These are phyloP conservation scores for Aphelinus certus DNA, from an alignment of 1,140 invertebrate species.

Conservation along the genomic window DNA sequence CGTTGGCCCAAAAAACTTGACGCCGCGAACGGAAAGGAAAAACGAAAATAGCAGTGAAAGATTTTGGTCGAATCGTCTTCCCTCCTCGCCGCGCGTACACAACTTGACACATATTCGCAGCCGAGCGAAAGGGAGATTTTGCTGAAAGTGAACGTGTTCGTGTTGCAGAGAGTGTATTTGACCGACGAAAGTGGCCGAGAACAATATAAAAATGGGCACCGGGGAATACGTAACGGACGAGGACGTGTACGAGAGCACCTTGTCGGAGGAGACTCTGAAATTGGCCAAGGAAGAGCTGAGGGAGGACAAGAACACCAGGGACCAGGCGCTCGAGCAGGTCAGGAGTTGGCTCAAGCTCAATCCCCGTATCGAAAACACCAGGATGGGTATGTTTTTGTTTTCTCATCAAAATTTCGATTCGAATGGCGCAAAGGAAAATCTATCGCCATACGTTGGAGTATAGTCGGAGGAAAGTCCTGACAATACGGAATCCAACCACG, in stretches of 20 bases:
- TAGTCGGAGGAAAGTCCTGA: no score
- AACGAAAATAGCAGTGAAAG: no score
- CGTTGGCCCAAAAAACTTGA: no score
- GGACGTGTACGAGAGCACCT: constrained; percentile 71
- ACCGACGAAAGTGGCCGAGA: not conserved
- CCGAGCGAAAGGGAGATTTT: no score
- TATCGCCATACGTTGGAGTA: no score
- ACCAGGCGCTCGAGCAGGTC: constrained; percentile 74
- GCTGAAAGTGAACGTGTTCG: no score
- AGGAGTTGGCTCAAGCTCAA: constrained; percentile 79
- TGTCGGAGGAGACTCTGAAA: constrained; percentile 70
- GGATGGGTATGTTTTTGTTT: constrained; percentile 69
- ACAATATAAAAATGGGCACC: constrained; percentile 47
- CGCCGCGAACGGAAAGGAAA: no score
- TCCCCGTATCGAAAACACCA: constrained; percentile 74
- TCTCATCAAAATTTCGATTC: not conserved
- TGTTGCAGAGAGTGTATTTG: no score
- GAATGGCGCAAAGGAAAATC: constrained; percentile 9
- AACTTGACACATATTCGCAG: no score
- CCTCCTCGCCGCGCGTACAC: no score
- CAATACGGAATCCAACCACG: no score
- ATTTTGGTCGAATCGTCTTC: no score
- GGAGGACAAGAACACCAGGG: constrained; percentile 73
- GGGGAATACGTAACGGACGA: constrained; percentile 67
- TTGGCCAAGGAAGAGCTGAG: constrained; percentile 76